Conservation (phyloP, 2,797 vertebrate species). For the Euthynnus affinis region DNA sequence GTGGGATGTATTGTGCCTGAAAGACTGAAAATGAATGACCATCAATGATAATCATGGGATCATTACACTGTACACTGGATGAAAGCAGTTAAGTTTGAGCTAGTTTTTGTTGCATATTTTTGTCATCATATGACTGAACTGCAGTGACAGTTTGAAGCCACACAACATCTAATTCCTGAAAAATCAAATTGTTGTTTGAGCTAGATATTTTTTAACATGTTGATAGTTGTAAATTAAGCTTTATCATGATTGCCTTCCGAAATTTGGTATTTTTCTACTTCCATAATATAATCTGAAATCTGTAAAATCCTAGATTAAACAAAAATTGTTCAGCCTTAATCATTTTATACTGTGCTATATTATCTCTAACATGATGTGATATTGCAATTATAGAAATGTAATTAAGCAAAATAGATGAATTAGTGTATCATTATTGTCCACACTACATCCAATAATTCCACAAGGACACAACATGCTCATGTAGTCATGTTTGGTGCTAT, state of each 20-base stretch:
- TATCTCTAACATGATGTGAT: conserved; percentile 36
- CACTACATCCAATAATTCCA: background rate
- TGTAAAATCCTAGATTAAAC: conserved; percentile 41
- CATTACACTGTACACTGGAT: conserved; percentile 3
- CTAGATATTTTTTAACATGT: conserved; percentile 47
- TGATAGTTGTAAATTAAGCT: conserved; percentile 59
- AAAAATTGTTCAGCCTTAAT: conserved; percentile 42
- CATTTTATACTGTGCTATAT: conserved; percentile 51
- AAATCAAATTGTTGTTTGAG: conserved; percentile 38
- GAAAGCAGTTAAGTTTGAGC: conserved; percentile 25
- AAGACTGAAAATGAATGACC: conserved; percentile 31
- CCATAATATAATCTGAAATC: conserved; percentile 43
- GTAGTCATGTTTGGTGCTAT: conserved; percentile 58
- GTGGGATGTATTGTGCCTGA: conserved; percentile 38
- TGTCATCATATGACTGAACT: conserved; percentile 20
- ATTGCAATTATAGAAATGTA: conserved; percentile 28
- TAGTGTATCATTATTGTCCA: conserved; percentile 22
- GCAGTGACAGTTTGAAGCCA: background rate
- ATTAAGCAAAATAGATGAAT: conserved; percentile 32
- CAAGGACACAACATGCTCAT: conserved; percentile 23
- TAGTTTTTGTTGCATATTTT: background rate
- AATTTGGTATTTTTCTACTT: conserved; percentile 61
- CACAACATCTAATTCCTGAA: conserved; percentile 24
- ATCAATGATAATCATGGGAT: background rate
- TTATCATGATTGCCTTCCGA: conserved; percentile 41